Base-by-base conservation (phyloP, 2,888 invertebrate genomes). In the Ectropis crepuscularia region DNA sequence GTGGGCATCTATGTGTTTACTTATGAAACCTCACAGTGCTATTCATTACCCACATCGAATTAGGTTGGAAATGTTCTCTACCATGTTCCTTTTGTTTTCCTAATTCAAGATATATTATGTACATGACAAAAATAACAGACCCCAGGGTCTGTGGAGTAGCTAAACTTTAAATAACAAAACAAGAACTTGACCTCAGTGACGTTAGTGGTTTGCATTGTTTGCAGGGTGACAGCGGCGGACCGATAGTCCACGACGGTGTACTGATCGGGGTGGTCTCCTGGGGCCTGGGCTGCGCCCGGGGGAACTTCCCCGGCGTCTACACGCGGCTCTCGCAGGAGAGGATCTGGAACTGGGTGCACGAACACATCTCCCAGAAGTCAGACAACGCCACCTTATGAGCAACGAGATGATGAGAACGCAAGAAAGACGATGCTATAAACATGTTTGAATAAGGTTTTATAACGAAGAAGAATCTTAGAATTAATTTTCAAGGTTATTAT, bases 281-380 rank as follows among this genome's bases (percentile, higher is more conserved):
- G 93, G 93, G 93, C 0, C 81, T 92, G 4, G 93, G 93, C 6
- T 93, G 93, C 57, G 92, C 93, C 0, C 79, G 93, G 1, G 93
- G 93, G 6, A 92, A 92, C 82, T 93, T 92, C 79, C 93, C 93
- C 2, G 93, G 93, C 0, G 93, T 93, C 0, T 93, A 93, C 83
- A 86, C 92, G 0, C 76, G 93, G 0, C 87, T 93, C 2, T 77
- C 91, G 0, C 69, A 85, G 69, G 83, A 85, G 0, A 60, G 79
- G 12, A 85, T 91, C 36, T 87, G 86, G 85, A 90, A 92, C 74
- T 92, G 90, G 92, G 73, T 92, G 6, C 77, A 88, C 11, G 69
- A 68, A 0, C 81, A 89, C 65, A 84, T 92, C 63, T 73, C 76
- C 9, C 76, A 74, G 57, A 78, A 71, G 28, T 43, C 54, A 0